Conservation (phyloP, 2,888 invertebrate species). For the Oxytorus armatus region DNA sequence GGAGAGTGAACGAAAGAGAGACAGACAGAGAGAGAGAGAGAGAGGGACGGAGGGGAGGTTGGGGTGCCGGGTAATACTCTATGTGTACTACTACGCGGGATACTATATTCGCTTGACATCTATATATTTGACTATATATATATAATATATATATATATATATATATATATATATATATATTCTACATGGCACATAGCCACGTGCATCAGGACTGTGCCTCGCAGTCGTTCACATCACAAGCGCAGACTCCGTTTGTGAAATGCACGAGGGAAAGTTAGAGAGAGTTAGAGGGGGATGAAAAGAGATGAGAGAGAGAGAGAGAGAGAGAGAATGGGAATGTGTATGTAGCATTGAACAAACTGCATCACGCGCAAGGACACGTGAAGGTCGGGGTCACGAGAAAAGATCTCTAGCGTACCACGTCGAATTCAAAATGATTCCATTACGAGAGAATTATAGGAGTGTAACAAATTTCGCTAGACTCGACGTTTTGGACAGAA, state of each 20-base stretch:
- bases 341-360: conserved; percentile 44
- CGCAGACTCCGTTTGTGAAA: conserved; percentile 59
- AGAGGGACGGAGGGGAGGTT: conserved; percentile 24
- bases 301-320: conserved; percentile 15
- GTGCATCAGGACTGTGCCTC: conserved; percentile 48
- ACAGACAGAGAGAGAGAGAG: conserved; percentile 28
- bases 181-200: conserved; percentile 47
- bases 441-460: background rate
- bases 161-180: conserved; percentile 10
- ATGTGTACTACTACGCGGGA: conserved; percentile 56
- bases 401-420: conserved; percentile 2
- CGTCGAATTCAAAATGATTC: conserved; percentile 24
- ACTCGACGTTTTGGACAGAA: too few species aligned
- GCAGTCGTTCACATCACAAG: conserved; percentile 43
- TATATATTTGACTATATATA: conserved; percentile 52
- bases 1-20: conserved; percentile 49
- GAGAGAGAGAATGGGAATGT: conserved; percentile 30
- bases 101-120: conserved; percentile 54
- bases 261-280: conserved; percentile 41
- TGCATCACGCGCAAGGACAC: conserved; percentile 61
- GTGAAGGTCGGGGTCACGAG: conserved; percentile 45
- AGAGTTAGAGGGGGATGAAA: conserved; percentile 14
- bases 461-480: background rate
- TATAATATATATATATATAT: conserved; percentile 3
- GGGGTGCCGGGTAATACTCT: conserved; percentile 56